Conservation (phyloP, 2,797 vertebrate species). For the Cheirogaleus major region DNA sequence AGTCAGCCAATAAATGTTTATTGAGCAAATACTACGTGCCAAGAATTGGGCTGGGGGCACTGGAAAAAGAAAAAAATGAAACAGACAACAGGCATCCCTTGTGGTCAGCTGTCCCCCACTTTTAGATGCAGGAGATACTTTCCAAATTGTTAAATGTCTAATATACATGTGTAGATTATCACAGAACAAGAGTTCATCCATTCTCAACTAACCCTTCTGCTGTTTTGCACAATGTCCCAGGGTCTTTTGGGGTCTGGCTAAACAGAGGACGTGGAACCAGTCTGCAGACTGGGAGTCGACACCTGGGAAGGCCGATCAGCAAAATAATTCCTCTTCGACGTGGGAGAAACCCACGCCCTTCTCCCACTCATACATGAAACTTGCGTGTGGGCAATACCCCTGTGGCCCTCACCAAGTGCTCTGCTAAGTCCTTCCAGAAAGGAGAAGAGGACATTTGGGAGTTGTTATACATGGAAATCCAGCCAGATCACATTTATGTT, state of each 20-base stretch:
- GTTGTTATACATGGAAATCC: background rate
- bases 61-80: too few species aligned
- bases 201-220: background rate
- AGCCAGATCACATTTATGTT: background rate
- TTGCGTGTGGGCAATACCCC: rapidly evolving
- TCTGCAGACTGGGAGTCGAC: background rate
- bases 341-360: background rate
- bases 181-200: background rate
- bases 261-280: too few species aligned
- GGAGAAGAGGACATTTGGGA: background rate
- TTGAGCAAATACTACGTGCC: background rate
- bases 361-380: rapidly evolving
- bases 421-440: background rate
- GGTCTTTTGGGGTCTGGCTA: background rate
- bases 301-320: background rate
- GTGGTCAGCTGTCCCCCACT: rapidly evolving
- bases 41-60: background rate
- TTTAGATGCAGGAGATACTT: background rate
- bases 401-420: background rate
- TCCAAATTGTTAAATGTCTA: background rate
- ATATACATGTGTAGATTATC: background rate
- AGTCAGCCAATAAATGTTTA: background rate
- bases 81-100: background rate
- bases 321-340: background rate
- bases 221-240: background rate